Conservation (phyloP, 2,888 invertebrate species). For the Limnephilus lunatus region DNA sequence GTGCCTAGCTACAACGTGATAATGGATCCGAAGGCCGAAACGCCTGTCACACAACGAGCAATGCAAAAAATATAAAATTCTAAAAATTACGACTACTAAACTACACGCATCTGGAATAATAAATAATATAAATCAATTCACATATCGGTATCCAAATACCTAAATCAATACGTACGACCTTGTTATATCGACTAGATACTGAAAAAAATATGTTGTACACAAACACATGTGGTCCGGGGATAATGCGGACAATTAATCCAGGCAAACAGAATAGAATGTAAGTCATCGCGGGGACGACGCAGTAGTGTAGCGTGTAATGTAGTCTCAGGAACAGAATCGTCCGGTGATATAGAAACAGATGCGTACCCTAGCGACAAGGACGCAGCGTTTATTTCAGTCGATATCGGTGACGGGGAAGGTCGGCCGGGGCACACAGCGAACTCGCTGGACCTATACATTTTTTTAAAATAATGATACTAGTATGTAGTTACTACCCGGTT, state of each 20-base stretch:
- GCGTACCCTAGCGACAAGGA: constrained; percentile 62
- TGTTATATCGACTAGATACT: neutral
- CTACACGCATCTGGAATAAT: neutral
- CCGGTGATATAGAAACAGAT: constrained; percentile 34
- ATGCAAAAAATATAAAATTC: neutral
- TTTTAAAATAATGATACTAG: neutral
- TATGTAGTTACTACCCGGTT: neutral
- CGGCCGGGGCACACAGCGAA: constrained; percentile 43
- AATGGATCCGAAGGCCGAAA: too few species aligned
- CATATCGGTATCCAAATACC: neutral
- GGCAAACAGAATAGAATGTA: neutral
- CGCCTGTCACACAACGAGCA: neutral
- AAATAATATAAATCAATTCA: neutral
- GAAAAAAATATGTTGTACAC: neutral
- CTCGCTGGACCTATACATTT: too few species aligned
- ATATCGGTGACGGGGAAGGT: constrained; percentile 62
- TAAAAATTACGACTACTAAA: neutral
- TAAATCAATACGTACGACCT: constrained; percentile 2
- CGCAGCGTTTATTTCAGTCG: constrained; percentile 65
- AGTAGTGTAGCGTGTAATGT: neutral
- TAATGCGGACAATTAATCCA: neutral
- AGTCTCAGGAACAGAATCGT: neutral
- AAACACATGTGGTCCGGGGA: constrained; percentile 16
- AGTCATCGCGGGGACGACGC: neutral
- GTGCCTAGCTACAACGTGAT: neutral